Evolutionary conservation across 2,888 invertebrate species (phyloP).

Genomic region (Argyresthia albistria): DNA sequence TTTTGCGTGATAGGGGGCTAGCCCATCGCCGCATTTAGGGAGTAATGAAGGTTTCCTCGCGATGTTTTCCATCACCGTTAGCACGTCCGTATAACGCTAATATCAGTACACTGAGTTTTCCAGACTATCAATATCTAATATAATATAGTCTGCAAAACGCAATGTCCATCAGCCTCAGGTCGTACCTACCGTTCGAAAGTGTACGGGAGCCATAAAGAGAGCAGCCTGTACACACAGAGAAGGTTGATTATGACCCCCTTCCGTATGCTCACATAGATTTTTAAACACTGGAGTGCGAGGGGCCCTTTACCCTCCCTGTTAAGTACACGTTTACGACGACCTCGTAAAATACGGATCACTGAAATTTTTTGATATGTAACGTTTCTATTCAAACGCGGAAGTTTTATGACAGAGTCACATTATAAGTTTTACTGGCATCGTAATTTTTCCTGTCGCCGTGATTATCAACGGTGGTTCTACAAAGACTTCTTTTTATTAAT

Average conservation of each 20-base stretch:
- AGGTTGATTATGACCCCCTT: slow-evolving; percentile 5
- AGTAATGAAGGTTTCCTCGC: too few species aligned
- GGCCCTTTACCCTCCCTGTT: slow-evolving; percentile 54
- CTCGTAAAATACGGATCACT: slow-evolving; percentile 71
- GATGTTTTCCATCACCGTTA: too few species aligned
- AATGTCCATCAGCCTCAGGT: too few species aligned
- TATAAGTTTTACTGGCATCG: slow-evolving; percentile 65
- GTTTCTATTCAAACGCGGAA: slow-evolving; percentile 65
- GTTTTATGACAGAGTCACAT: slow-evolving; percentile 59
- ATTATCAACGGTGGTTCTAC: slow-evolving; percentile 55
- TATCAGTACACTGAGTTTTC: too few species aligned
- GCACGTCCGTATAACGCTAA: too few species aligned
- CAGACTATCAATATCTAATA: too few species aligned
- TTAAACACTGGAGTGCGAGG: slow-evolving; percentile 38
- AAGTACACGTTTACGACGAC: slow-evolving; percentile 68
- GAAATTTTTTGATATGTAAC: slow-evolving; percentile 73
- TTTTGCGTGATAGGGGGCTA: too few species aligned
- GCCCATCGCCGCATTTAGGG: too few species aligned
- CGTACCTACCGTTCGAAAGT: too few species aligned
- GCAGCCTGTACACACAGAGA: too few species aligned
- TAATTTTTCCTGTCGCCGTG: slow-evolving; percentile 54
- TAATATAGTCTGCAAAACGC: too few species aligned
- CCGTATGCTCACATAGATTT: slow-evolving; percentile 35
- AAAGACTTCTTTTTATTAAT: slow-evolving; percentile 34
- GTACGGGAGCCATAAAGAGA: too few species aligned